Evolutionary conservation across 2,888 invertebrate species (phyloP), one percentile per base, ranked within the genome.

Genomic region (Pachydiplax longipennis): DNA sequence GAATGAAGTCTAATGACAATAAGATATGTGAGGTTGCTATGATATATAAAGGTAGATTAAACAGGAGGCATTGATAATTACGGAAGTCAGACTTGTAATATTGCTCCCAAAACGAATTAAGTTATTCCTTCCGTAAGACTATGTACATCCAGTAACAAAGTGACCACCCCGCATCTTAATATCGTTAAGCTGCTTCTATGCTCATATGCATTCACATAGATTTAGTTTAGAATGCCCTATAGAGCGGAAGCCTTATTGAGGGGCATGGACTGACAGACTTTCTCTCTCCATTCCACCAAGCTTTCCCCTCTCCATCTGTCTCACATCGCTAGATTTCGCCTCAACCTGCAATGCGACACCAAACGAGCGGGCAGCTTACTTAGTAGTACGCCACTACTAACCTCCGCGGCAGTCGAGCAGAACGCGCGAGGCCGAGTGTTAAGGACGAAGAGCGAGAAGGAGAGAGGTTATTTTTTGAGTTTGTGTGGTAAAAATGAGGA

Each of bases 301-400:
- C 25, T 53, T 12, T 15, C 12, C 58, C 58, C 83, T 83, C 83
- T 35, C 35, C 83, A 31, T 87, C 40, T 48, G 58, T 61, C 87
- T 87, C 87, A 61, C 87, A 37, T 87, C 61, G 87, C 61, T 44
- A 58, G 18, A 58, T 83, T 82, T 83, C 58, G 25, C 82, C 83
- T 83, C 58, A 83, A 83, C 83, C 87, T 87, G 87, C 87, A 87
- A 87, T 87, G 87, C 87, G 87, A 87, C 87, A 87, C 87, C 87
- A 87, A 87, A 87, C 87, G 87, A 87, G 65, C 83, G 87, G 87
- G n/a, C 87, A 87, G 87, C 61, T 35, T 83, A 83, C 83, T 83
- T 83, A 83, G 44, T 44, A 44, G 83, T 83, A 83, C 83, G 83
- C 83, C 83, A 25, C 83, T 58, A 31, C 58, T 35, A 83, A 83